These are phyloP conservation scores for Genyomyrus donnyi DNA, from an alignment of 2,113 vertebrate genomes.

Conservation along the genomic window DNA sequence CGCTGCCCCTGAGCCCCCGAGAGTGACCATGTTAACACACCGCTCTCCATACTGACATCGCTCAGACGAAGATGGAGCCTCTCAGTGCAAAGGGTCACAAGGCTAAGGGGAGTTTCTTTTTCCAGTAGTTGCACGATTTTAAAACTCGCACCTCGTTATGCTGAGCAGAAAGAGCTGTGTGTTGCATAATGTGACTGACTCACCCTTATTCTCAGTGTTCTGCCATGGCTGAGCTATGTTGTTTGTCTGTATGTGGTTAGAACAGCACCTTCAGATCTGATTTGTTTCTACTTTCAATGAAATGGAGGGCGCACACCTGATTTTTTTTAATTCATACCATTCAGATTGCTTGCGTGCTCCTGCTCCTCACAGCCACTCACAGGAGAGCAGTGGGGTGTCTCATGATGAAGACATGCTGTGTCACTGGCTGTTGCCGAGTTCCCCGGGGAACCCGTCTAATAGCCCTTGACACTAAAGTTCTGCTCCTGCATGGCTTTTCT, in stretches of 20 bases:
- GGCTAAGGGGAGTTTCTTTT: neutral
- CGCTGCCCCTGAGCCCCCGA: neutral
- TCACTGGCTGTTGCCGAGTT: neutral
- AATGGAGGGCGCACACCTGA: neutral
- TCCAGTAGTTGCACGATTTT: neutral
- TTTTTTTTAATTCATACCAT: neutral
- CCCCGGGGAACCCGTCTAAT: neutral
- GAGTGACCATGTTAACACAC: neutral
- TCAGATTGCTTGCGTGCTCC: neutral
- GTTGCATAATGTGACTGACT: constrained; percentile 13
- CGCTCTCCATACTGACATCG: neutral
- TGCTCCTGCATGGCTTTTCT: neutral
- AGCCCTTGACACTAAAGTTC: neutral
- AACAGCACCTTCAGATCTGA: neutral
- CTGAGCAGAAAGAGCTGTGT: neutral
- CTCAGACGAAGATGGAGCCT: neutral
- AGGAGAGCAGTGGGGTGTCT: neutral
- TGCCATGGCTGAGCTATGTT: neutral
- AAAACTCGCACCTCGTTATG: neutral
- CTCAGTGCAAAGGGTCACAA: neutral
- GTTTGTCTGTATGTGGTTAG: neutral
- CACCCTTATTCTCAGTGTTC: constrained; percentile 7
- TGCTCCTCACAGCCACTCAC: neutral
- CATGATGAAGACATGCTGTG: neutral
- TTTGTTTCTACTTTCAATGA: neutral